Base-by-base conservation (phyloP, 2,888 invertebrate genomes). In the Halictus quadricinctus region DNA sequence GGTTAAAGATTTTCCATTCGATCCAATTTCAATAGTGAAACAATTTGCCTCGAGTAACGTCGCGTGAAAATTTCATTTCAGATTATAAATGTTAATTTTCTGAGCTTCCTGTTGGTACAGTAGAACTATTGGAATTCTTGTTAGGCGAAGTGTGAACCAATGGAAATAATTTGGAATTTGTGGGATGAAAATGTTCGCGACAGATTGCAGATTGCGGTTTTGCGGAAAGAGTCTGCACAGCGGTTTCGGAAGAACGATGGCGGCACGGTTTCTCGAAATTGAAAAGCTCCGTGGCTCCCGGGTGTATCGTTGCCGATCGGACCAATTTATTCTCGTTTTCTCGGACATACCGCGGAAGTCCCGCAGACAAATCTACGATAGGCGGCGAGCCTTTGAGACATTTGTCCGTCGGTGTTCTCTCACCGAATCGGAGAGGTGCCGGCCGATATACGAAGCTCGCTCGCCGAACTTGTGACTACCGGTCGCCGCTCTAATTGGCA, bases 401-500 rank as follows among this genome's bases (percentile, higher is more conserved):
- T 90, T 91, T 88, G 91, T 91, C 86, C 83, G 83, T 81, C 85
- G 72, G 80, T 88, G 88, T 88, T 87, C 87, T 79, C 81, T 88
- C 88, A 29, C 85, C 21, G 72, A 77, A 46, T 41, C 46, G 48
- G 78, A 66, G 72, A 80, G 87, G 85, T 84, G 88, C 80, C 74
- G 86, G 69, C 60, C 86, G 84, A 88, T 85, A 81, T 88, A 88
- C 76, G 66, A 69, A 80, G 81, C 83, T 75, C 41, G 79, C 87
- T 88, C 84, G 82, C 73, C 79, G 79, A 90, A 91, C 88, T 90
- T 89, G 90, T 88, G 92, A 91, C 92, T 91, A 91, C 92, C 91
- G 88, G 90, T 91, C 90, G 91, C 87, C 89, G 81, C 91, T 89
- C 92, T 92, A 92, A 92, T 92, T 92, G 92, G 91, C 89, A 91